These are phyloP conservation scores for Phenganax marumi DNA, from an alignment of 92 coral and sea anemone species.

Conservation along the genomic window DNA sequence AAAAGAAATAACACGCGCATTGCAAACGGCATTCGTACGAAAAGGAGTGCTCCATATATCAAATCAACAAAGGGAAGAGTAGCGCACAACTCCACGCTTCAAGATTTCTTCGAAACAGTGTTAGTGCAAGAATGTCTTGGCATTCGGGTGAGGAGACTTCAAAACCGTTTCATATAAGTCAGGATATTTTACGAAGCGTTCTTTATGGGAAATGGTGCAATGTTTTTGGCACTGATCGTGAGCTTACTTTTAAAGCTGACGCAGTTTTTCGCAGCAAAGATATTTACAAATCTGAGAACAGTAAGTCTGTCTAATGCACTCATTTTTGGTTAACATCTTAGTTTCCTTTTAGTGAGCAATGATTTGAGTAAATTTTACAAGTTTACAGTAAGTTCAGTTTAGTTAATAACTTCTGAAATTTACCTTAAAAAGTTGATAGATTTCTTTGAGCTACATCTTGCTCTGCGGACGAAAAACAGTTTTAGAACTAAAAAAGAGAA, in stretches of 20 bases:
- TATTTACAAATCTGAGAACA: conserved; percentile 91
- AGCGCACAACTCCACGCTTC: conserved; percentile 42
- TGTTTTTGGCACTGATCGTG: conserved; percentile 95
- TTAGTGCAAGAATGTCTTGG: conserved; percentile 30
- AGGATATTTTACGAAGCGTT: conserved; percentile 93
- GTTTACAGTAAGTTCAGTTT: background rate
- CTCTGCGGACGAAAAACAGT: too few species aligned
- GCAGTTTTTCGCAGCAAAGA: conserved; percentile 70
- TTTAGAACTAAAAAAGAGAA: too few species aligned
- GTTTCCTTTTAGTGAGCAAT: background rate
- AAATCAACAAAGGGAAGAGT: conserved; percentile 29
- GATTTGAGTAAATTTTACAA: background rate
- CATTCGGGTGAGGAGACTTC: conserved; percentile 32
- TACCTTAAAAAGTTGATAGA: too few species aligned
- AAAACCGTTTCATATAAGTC: conserved; percentile 80
- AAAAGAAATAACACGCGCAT: conserved; percentile 70
- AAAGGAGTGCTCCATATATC: conserved; percentile 33
- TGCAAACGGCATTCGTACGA: conserved; percentile 68
- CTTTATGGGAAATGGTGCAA: conserved; percentile 99
- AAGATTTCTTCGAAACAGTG: conserved; percentile 12
- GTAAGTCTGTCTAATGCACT: conserved; percentile 44
- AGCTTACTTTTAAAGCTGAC: conserved; percentile 86
- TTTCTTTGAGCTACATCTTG: too few species aligned
- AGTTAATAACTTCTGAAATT: background rate
- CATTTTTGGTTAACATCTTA: background rate